Base-by-base conservation (phyloP, 2,888 invertebrate species). In the Tryphoninae sp. region DNA sequence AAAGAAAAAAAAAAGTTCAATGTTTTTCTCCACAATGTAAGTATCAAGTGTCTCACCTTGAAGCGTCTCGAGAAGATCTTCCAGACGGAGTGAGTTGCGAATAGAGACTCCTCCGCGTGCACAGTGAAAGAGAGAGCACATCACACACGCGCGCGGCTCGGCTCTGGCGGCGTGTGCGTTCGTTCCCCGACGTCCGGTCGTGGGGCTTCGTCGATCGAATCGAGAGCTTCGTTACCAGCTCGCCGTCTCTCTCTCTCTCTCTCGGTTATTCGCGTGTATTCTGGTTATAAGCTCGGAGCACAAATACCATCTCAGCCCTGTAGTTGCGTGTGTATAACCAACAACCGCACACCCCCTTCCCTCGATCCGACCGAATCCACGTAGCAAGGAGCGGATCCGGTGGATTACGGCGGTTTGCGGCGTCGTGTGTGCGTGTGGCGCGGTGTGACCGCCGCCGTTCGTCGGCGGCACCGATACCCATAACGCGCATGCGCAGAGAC, bases 141-240 rank as follows among this genome's bases (percentile, higher is more conserved):
- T 19, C 11, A 67, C 55, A 40, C 65, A 51, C 69, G 42, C 77
- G 69, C 65, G 64, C n/a, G n/a, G n/a, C 53, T 45, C 55, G 33
- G 11, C n/a, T 19, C 33, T 61, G 51, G 73, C 58, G 76, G n/a
- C 59, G 72, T 64, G 23, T 51, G 58, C 58, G 82, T 68, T 42
- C 51, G 71, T 65, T 49, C 58, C 65, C 73, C 76, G 69, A 82
- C 72, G 68, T 82, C 79, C 82, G 82, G 79, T 79, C 62, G 76
- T 64, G 64, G 82, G 76, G 82, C 82, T 82, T 82, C 79, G 82
- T 82, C 82, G 79, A 79, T 79, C 73, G 76, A 79, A 82, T 78
- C 72, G 76, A 73, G 79, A 76, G 64, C 76, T 79, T 77, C 76
- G 76, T 82, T 82, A 82, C 79, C 82, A 69, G 74, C 79, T 65